Conservation (phyloP, 2,888 invertebrate species). For the Ecdyonurus torrentis region DNA sequence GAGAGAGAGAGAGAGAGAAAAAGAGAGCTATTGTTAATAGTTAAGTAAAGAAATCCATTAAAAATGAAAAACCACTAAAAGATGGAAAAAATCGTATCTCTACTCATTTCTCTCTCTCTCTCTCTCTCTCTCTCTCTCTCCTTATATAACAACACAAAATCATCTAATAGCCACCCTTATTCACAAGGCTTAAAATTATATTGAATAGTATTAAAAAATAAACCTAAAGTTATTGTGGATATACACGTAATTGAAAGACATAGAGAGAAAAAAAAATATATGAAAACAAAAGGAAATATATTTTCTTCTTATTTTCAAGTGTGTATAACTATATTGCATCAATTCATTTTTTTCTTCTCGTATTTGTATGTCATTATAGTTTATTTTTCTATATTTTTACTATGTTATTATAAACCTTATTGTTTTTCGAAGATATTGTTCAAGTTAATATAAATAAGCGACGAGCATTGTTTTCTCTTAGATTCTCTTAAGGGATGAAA, state of each 20-base stretch:
- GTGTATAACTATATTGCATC: background rate
- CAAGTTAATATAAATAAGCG: background rate
- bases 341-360: background rate
- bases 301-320: background rate
- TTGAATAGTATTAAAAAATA: background rate
- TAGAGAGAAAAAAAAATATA: background rate
- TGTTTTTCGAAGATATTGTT: too few relatives aligned
- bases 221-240: background rate
- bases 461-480: background rate
- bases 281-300: background rate
- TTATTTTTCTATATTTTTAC: too few relatives aligned
- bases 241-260: background rate
- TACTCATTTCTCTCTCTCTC: too few relatives aligned
- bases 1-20: too few relatives aligned
- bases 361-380: background rate
- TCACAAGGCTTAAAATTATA: too few relatives aligned
- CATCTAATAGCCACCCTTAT: too few relatives aligned
- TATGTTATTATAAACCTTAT: too few relatives aligned
- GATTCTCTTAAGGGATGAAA: background rate
- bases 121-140: background rate
- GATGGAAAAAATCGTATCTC: too few relatives aligned
- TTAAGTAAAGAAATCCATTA: too few relatives aligned
- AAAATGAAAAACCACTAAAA: too few relatives aligned
- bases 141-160: too few relatives aligned
- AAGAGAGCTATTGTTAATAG: too few relatives aligned